Evolutionary conservation across 2,888 invertebrate genomes (phyloP).

Genomic region (Sympetrum striolatum): DNA sequence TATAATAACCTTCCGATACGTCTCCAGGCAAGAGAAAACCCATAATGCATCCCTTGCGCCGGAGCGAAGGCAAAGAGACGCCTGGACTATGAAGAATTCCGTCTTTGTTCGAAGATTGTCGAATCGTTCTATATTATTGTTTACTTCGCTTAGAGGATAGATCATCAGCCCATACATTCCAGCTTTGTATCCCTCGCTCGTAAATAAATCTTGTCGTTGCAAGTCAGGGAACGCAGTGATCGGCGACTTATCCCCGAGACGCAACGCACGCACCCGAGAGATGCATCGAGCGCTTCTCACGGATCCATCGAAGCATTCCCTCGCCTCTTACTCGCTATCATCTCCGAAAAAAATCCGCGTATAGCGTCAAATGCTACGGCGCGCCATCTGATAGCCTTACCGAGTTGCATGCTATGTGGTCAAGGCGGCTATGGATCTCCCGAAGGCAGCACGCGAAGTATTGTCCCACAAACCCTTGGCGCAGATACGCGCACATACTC

Average conservation of each 20-base stretch:
- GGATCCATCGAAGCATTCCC: background rate
- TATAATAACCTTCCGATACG: no score
- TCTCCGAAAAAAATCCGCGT: background rate
- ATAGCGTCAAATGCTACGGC: background rate
- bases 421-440: background rate
- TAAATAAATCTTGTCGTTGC: no score
- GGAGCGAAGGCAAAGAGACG: no score
- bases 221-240: no score
- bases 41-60: no score
- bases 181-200: background rate
- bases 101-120: no score
- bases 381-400: background rate
- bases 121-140: no score
- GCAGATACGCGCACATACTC: background rate
- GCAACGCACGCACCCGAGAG: no score
- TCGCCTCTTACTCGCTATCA: background rate
- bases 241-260: no score
- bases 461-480: background rate
- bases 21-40: no score
- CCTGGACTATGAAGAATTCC: no score
- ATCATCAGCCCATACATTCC: background rate
- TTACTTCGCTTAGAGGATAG: no score
- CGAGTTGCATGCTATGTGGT: slow-evolving; percentile 38
- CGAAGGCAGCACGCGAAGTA: slow-evolving; percentile 20
- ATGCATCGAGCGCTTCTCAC: background rate